These are phyloP conservation scores for Thripadectes ignobilis DNA, from an alignment of 2,797 vertebrate genomes.

Conservation along the genomic window DNA sequence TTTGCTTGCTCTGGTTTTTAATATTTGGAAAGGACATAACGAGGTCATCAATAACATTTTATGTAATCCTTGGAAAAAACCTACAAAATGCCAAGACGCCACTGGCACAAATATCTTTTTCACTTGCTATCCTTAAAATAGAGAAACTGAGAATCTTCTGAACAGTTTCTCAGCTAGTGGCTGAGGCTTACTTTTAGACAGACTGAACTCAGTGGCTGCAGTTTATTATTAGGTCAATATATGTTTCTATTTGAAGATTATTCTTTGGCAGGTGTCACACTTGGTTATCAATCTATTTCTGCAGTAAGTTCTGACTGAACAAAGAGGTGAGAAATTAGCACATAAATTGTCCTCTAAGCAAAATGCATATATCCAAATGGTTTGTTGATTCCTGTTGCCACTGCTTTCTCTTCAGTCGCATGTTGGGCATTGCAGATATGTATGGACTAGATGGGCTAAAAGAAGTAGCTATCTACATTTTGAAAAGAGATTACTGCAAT, in stretches of 20 bases:
- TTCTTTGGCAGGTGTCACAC: neutral
- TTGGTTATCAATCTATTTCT: neutral
- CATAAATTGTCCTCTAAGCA: constrained; percentile 1
- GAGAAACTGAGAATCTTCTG: neutral
- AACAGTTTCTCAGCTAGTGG: neutral
- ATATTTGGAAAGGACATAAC: neutral
- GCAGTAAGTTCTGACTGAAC: neutral
- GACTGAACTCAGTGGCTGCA: neutral
- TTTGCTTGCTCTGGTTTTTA: neutral
- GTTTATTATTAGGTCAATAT: neutral
- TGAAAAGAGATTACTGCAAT: constrained; percentile 92
- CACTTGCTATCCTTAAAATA: neutral
- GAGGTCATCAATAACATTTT: neutral
- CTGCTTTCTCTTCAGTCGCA: constrained; percentile 80
- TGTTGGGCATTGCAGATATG: constrained; percentile 92
- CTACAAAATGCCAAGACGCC: neutral
- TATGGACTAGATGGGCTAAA: constrained; percentile 91
- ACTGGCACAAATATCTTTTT: neutral
- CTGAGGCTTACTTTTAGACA: neutral
- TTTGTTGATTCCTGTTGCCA: neutral
- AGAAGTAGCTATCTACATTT: constrained; percentile 88
- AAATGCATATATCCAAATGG: neutral
- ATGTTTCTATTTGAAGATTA: neutral
- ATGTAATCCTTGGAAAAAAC: neutral
- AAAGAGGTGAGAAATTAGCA: neutral